These are phyloP conservation scores for Hymenochirus boettgeri DNA, from an alignment of 2,113 vertebrate genomes.

Conservation along the genomic window DNA sequence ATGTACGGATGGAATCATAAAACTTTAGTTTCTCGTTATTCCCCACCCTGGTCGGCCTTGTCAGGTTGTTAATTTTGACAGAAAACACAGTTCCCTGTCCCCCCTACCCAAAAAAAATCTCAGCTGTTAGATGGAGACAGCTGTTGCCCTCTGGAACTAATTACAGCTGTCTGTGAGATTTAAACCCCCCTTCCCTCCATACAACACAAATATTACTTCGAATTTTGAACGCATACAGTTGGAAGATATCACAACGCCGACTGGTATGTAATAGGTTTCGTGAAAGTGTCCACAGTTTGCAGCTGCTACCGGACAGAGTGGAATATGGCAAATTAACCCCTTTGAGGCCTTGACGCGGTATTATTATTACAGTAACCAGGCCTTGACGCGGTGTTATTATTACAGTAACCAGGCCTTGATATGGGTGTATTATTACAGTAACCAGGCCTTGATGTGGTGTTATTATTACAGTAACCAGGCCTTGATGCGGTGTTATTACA, in stretches of 20 bases:
- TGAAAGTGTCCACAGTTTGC: slow-evolving; percentile 31
- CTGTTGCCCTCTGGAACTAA: slow-evolving; percentile 63
- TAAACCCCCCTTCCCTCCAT: slow-evolving; percentile 46
- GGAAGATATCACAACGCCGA: slow-evolving; percentile 51
- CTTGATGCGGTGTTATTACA: too few species aligned
- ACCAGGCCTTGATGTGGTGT: too few species aligned
- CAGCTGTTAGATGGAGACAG: slow-evolving; percentile 63
- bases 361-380: too few species aligned
- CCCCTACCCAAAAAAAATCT: slow-evolving; percentile 53
- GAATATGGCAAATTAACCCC: slow-evolving; percentile 11
- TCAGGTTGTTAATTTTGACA: slow-evolving; percentile 66
- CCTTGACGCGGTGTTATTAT: too few species aligned
- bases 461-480: too few species aligned
- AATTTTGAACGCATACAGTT: slow-evolving; percentile 57
- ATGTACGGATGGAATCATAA: slow-evolving; percentile 6
- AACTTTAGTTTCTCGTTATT: slow-evolving; percentile 44
- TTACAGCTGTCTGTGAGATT: slow-evolving; percentile 66
- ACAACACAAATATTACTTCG: slow-evolving; percentile 52
- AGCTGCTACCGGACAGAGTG: slow-evolving; percentile 52
- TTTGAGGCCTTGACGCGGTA: too few species aligned
- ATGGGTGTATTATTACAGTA: too few species aligned
- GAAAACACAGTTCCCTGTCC: slow-evolving; percentile 55
- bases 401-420: too few species aligned
- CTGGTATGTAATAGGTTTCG: slow-evolving; percentile 45
- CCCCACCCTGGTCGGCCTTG: slow-evolving; percentile 49